Evolutionary conservation across 2,888 invertebrate genomes (phyloP).

Genomic region (Hyles lineata): DNA sequence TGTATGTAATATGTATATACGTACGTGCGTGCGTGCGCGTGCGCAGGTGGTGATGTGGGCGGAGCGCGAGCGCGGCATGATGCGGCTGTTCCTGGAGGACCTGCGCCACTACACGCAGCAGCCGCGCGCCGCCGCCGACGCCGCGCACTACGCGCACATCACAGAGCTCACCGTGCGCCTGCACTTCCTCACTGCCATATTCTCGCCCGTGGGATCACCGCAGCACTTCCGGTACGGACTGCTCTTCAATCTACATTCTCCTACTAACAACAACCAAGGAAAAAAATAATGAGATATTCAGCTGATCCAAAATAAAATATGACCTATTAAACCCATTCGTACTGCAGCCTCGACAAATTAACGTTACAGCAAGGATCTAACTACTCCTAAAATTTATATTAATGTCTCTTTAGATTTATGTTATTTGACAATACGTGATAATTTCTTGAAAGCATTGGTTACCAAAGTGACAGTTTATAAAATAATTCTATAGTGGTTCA

Average conservation of each 20-base stretch:
- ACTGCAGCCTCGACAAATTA: no score
- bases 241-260: neutral
- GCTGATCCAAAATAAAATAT: no score
- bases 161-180: conserved; percentile 96
- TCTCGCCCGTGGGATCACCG: conserved; percentile 95
- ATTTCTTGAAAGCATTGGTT: no score
- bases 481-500: no score
- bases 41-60: conserved; percentile 94
- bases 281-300: no score
- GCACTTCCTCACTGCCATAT: conserved; percentile 96
- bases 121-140: conserved; percentile 52
- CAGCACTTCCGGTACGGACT: conserved; percentile 90
- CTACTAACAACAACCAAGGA: neutral
- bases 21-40: neutral
- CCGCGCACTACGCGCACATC: conserved; percentile 87
- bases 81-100: conserved; percentile 96
- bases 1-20: no score
- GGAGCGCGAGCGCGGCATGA: conserved; percentile 96
- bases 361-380: no score
- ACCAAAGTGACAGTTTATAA: no score
- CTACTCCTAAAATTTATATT: no score
- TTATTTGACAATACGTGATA: no score
- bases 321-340: no score
- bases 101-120: conserved; percentile 87
- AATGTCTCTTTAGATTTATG: no score